Base-by-base conservation (phyloP, 1,140 invertebrate species). In the Drosophila equinoxialis region DNA sequence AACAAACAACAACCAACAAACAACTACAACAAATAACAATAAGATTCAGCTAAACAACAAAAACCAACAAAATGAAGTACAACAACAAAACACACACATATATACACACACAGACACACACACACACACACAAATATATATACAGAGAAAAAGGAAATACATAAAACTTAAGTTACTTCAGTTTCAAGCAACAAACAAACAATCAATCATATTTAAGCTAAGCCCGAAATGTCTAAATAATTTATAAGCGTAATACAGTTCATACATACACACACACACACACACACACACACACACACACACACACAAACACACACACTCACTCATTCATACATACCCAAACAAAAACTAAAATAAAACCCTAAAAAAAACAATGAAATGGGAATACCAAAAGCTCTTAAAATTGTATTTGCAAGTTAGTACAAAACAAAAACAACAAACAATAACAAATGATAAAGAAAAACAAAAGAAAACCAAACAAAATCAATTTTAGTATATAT, bases 11-110 rank as follows among this genome's bases (percentile, higher is more conserved):
- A 59, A 67, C 64, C 64, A 54, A 59, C 71, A 74, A 30, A 30
- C 30, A 65, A 54, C 55, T 23, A 60, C 62, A 59, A 67, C 64
- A 30, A 54, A 59, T 67, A 74, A 76, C 72, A 69, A 59, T 39
- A 66, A 72, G 71, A 74, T 51, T 51, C 45, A 23, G 45, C 45
- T 23, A 51, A 51, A 74, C 70, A 76, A 77, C 82, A 87, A 87
- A 77, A 81, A 90, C 90, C 83, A 89, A 79, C 79, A 79, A 87
- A 89, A 83, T 84, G 79, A 64, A 85, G 51, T 79, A 75, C 66
- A 71, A 73, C 72, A 77, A 71, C 35, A 79, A 65, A 62, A 74
- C 14, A 57, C 55, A 72, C 55, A 66, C 26, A 69, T 17, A 54
- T 39, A 42, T 66, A 74, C 45, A 48, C 17, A 48, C 17, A 51